A percentile compares a stretch with the other conserved stretches of the same genome.
phyloP scores from a whole-genome alignment of 2,113 vertebrate genomes.

The Vanacampus margaritifer region DNA sequence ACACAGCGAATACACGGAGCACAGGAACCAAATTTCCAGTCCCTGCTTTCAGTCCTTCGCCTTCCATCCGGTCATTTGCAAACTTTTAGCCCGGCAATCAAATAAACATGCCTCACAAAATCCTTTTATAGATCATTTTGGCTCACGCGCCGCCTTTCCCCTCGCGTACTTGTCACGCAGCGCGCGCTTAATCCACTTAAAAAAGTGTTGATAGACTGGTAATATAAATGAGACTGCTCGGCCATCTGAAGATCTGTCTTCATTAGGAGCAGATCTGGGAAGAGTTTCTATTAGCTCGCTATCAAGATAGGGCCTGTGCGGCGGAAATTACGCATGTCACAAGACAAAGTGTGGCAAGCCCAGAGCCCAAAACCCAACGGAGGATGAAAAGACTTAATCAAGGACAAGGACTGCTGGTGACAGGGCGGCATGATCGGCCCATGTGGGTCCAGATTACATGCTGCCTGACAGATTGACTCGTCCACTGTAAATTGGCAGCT shows the following conservation, averaged over 20 bases:
- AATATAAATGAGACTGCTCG: constrained; percentile 59
- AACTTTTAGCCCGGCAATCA: constrained; percentile 21
- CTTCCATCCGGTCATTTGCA: constrained; percentile 24
- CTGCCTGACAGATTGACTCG: constrained; percentile 44
- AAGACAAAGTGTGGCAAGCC: constrained; percentile 51
- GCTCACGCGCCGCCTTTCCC: not conserved
- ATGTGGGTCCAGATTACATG: constrained; percentile 50
- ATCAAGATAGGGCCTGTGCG: constrained; percentile 63
- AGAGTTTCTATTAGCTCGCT: constrained; percentile 68
- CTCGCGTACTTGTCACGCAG: constrained; percentile 14
- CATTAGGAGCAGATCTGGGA: constrained; percentile 63
- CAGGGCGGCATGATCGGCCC: constrained; percentile 50
- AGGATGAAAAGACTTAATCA: constrained; percentile 69
- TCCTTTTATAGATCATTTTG: constrained; percentile 42
- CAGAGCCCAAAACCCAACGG: constrained; percentile 37
- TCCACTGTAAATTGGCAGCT: constrained; percentile 25
- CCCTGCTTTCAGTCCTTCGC: constrained; percentile 24
- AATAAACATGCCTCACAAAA: constrained; percentile 33
- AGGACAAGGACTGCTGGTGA: constrained; percentile 48
- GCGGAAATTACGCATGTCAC: constrained; percentile 67
- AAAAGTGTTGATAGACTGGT: constrained; percentile 55
- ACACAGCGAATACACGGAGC: constrained; percentile 5
- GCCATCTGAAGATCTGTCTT: constrained; percentile 67
- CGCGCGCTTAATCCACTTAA: constrained; percentile 62
- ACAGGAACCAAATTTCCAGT: constrained; percentile 30